phyloP scores from a whole-genome alignment of 2,113 vertebrate genomes.

The Cynocephalus volans region DNA sequence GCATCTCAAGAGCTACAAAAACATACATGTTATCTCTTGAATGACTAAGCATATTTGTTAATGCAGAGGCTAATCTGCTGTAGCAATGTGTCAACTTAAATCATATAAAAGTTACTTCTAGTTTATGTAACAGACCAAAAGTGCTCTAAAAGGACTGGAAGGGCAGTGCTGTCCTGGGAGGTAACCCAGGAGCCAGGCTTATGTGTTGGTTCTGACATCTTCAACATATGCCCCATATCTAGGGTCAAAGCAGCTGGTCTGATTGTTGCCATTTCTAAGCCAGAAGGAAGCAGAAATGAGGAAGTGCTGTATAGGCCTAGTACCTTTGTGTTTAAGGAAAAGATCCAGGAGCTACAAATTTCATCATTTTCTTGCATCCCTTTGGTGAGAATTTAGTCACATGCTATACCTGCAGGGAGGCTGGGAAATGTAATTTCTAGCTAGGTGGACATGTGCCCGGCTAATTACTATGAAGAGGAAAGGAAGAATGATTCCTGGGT shows the following conservation, averaged over 20 bases:
- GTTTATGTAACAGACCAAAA: not conserved
- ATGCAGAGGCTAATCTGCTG: not conserved
- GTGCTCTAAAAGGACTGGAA: not conserved
- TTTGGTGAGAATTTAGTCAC: not conserved
- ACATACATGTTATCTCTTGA: not conserved
- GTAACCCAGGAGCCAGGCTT: not conserved
- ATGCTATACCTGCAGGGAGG: not conserved
- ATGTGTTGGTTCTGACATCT: not conserved
- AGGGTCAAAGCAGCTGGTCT: not conserved
- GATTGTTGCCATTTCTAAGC: not conserved
- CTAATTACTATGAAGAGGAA: not conserved
- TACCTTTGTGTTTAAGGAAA: not conserved
- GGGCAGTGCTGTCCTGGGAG: not conserved
- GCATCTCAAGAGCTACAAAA: not conserved
- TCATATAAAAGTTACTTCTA: slow-evolving; percentile 13
- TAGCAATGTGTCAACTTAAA: not conserved
- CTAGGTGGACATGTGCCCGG: too few relatives aligned
- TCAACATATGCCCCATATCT: not conserved
- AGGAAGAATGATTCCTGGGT: not conserved
- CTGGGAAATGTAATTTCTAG: not conserved
- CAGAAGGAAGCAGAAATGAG: not conserved
- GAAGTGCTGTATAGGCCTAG: not conserved
- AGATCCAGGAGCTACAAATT: not conserved
- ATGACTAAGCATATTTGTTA: not conserved
- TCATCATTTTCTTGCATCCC: not conserved